Percentiles rank a stretch among this genome's conserved stretches.
Evolutionary conservation across 2,797 vertebrate genomes (phyloP).

Genomic region (Heliangelus exortis): DNA sequence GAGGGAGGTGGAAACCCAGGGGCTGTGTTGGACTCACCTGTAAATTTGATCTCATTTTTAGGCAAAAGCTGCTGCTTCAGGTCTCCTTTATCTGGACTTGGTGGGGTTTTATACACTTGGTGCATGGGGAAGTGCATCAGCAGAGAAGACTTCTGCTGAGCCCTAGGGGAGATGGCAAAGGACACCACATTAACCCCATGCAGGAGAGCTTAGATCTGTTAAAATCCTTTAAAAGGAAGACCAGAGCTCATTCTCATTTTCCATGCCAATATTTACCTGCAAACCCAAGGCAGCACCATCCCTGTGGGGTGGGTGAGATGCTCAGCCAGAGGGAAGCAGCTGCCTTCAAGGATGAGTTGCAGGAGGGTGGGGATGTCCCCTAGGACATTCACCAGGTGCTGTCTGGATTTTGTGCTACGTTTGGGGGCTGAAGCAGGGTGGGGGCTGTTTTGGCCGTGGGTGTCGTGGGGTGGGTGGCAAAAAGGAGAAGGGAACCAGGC

Average conservation of each 20-base stretch:
- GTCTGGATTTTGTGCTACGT: not conserved
- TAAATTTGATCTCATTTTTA: not conserved
- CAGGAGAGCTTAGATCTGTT: not conserved
- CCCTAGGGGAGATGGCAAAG: not conserved
- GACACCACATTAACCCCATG: not conserved
- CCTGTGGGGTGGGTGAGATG: fast-evolving
- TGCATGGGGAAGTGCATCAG: not conserved
- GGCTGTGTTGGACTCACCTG: not conserved
- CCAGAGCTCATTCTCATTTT: not conserved
- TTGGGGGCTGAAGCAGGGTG: not conserved
- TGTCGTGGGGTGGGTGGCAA: fast-evolving
- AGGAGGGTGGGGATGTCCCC: not conserved
- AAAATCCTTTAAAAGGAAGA: not conserved
- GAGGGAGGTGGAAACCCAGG: not conserved
- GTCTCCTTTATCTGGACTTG: not conserved
- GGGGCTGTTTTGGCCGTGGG: not conserved
- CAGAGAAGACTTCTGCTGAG: not conserved
- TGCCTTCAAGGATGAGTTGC: not conserved
- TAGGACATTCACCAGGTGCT: not conserved
- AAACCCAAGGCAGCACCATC: not conserved
- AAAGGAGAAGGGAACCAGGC: fast-evolving
- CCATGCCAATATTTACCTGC: fast-evolving
- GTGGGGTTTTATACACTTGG: not conserved
- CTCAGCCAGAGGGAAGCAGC: not conserved
- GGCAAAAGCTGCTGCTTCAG: not conserved